These are phyloP conservation scores for Lepisosteus osseus DNA, from an alignment of 2,113 vertebrate species.

Conservation along the genomic window DNA sequence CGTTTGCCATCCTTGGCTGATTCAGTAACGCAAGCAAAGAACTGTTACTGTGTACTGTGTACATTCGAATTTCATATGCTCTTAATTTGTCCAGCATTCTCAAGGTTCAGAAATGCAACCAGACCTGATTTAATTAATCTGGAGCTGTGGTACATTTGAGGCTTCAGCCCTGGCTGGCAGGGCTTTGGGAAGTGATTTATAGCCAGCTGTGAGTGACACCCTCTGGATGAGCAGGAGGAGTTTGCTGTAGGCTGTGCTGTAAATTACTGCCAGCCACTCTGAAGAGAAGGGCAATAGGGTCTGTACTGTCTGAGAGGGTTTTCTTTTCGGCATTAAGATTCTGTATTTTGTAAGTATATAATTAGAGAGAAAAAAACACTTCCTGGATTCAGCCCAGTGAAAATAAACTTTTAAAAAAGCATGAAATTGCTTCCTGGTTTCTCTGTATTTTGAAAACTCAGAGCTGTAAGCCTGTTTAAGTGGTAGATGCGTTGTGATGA, in stretches of 20 bases:
- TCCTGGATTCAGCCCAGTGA: slow-evolving; percentile 9
- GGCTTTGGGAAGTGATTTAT: too few relatives aligned
- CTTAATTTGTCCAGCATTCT: too few relatives aligned
- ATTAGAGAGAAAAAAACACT: neutral
- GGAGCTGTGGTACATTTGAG: too few relatives aligned
- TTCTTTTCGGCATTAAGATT: neutral
- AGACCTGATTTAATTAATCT: too few relatives aligned
- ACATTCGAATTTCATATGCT: too few relatives aligned
- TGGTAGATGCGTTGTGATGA: neutral
- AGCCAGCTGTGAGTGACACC: slow-evolving; percentile 6
- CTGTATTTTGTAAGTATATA: neutral
- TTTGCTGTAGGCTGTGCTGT: neutral
- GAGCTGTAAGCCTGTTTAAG: neutral
- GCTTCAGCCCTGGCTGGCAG: too few relatives aligned
- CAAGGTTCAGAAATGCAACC: too few relatives aligned
- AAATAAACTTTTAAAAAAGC: slow-evolving; percentile 17
- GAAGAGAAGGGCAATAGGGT: neutral
- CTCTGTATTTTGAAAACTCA: neutral
- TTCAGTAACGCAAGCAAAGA: too few relatives aligned
- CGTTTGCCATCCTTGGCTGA: too few relatives aligned
- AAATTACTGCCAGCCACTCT: neutral
- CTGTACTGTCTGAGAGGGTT: slow-evolving; percentile 4
- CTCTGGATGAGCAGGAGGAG: neutral
- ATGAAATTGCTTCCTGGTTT: slow-evolving; percentile 23
- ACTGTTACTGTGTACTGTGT: too few relatives aligned